Evolutionary conservation across 2,888 invertebrate genomes (phyloP), one percentile per base, ranked within the genome.

Genomic region (Salpingus planirostris): DNA sequence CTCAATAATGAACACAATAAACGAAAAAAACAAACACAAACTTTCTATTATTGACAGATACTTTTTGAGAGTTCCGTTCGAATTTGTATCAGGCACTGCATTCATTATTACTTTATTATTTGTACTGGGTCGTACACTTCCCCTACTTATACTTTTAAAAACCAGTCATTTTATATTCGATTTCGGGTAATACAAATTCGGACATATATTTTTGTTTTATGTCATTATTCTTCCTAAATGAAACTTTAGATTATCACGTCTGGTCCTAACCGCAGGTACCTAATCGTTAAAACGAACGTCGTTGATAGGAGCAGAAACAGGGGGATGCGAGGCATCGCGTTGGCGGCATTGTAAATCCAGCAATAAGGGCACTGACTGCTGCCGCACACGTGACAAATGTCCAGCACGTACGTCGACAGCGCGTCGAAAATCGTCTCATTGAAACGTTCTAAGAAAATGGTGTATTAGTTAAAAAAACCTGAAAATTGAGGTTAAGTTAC

Each of bases 321-420:
- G 12, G 62, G 43, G 2, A 56, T 46, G n/a, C n/a, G n/a, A 6
- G 43, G 58, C 21, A 54, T 47, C 2, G 62, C 54, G 1, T 65
- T 40, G 3, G 76, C 80, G 2, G 71, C 64, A 62, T 87, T 89
- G 67, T 87, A 89, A 46, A 88, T 84, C 29, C 84, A 78, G 64
- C 91, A 91, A 65, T 91, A 91, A 0, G 91, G 90, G 59, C 91
- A 92, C 61, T 91, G 91, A 24, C 90, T 91, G 30, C 90, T 91
- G 36, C 91, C 92, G 60, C 92, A 92, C 4, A 92, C 91, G 60
- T 91, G 90, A 63, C 92, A 92, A 46, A 92, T 90, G 62, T 90
- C 90, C 37, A 92, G 68, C 13, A 86, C 71, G 65, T 89, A 90
- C 0, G 88, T 84, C 11, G 87, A 82, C 27, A 87, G 69, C 2